These are phyloP conservation scores for Stenopsyche tienmushanensis DNA, from an alignment of 1,140 invertebrate genomes.

Conservation along the genomic window DNA sequence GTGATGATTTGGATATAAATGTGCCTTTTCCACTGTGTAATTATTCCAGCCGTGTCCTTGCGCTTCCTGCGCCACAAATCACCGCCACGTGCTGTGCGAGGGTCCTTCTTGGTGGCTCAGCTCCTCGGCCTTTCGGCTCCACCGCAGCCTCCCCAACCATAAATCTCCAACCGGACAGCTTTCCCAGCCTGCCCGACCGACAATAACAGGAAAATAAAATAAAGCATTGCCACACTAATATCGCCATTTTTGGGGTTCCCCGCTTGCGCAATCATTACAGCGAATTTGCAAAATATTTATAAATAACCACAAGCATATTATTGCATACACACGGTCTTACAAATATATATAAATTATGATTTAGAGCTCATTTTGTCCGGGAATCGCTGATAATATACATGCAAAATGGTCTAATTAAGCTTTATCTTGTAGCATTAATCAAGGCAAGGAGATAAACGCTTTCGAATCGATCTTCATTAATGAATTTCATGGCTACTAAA, in stretches of 20 bases:
- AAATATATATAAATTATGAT: neutral
- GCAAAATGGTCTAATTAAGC: too few relatives aligned
- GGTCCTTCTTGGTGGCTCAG: neutral
- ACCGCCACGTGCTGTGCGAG: conserved; percentile 26
- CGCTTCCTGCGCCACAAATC: conserved; percentile 37
- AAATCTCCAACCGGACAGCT: neutral
- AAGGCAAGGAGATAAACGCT: too few relatives aligned
- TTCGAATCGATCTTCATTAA: too few relatives aligned
- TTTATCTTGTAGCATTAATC: too few relatives aligned
- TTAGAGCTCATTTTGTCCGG: too few relatives aligned
- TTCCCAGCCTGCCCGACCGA: neutral
- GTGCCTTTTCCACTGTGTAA: conserved; percentile 28
- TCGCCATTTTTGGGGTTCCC: neutral
- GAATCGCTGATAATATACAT: too few relatives aligned
- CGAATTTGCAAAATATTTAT: too few relatives aligned
- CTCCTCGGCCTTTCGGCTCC: neutral
- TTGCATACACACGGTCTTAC: neutral
- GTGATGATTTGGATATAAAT: neutral
- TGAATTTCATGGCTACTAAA: too few relatives aligned
- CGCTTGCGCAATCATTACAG: too few relatives aligned
- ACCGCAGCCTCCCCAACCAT: neutral
- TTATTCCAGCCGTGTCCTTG: conserved; percentile 35
- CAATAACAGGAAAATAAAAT: conserved; percentile 19
- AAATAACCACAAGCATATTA: too few relatives aligned
- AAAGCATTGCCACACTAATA: conserved; percentile 14